phyloP scores from a whole-genome alignment of 2,113 vertebrate genomes.

The Tautogolabrus adspersus region DNA sequence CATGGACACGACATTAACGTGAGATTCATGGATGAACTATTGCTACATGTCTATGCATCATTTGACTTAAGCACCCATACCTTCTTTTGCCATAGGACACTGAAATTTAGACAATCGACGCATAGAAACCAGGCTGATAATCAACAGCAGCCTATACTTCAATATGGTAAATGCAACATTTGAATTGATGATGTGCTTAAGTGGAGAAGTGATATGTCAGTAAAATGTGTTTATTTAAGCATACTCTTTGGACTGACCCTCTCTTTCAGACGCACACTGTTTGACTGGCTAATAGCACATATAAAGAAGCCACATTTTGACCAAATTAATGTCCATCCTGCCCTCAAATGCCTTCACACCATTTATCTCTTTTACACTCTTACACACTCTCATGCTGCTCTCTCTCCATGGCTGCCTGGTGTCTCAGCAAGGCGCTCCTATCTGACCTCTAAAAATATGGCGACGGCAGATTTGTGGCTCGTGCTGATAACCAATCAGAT shows the following conservation, averaged over 20 bases:
- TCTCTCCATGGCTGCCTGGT: conserved; percentile 26
- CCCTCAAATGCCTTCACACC: background rate
- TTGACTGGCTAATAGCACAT: background rate
- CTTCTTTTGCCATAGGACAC: background rate
- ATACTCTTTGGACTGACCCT: background rate
- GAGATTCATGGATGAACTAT: background rate
- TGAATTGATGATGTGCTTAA: too few species aligned
- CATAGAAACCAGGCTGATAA: background rate
- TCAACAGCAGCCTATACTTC: background rate
- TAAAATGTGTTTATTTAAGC: too few species aligned
- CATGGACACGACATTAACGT: background rate
- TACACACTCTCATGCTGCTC: background rate
- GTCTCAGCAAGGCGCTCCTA: conserved; percentile 56
- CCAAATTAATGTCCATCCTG: conserved; percentile 8
- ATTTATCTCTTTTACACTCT: conserved; percentile 42
- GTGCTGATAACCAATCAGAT: conserved; percentile 77
- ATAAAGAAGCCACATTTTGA: conserved; percentile 30
- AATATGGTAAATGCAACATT: too few species aligned
- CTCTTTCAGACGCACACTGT: background rate
- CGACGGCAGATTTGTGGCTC: conserved; percentile 72
- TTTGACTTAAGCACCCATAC: background rate
- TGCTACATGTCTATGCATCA: background rate
- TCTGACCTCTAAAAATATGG: conserved; percentile 79
- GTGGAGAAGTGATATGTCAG: too few species aligned
- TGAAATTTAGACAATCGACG: background rate